Conservation (phyloP, 1,140 invertebrate species). For the Lepidurus arcticus region DNA sequence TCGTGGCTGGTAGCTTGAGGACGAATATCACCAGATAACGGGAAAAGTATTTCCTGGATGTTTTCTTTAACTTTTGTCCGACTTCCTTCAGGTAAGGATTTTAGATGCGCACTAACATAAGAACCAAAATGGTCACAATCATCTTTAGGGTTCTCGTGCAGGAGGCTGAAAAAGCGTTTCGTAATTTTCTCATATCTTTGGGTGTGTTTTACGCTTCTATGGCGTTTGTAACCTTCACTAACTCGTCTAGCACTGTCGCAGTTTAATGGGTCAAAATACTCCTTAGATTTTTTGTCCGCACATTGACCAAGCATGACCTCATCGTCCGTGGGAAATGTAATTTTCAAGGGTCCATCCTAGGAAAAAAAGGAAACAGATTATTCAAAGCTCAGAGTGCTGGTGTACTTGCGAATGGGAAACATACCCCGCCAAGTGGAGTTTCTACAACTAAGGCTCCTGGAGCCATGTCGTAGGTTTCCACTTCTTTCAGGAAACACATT, state of each 20-base stretch:
- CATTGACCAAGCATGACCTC: neutral
- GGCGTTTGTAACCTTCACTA: too few relatives aligned
- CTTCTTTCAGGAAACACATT: neutral
- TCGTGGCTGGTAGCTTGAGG: neutral
- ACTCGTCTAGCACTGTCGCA: neutral
- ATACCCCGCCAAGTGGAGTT: neutral
- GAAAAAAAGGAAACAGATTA: neutral
- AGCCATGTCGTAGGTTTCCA: neutral
- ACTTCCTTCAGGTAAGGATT: neutral
- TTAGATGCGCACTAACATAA: neutral
- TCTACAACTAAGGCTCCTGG: neutral
- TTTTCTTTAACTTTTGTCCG: neutral
- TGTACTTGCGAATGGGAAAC: neutral
- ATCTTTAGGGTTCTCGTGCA: neutral
- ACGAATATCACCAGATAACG: neutral
- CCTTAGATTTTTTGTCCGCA: neutral
- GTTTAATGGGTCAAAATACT: neutral
- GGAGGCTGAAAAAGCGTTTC: neutral
- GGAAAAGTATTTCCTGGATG: neutral
- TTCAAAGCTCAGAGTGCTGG: neutral
- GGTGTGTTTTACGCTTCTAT: neutral
- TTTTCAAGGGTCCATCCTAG: neutral
- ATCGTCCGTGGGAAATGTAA: neutral
- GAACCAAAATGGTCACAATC: slow-evolving; percentile 10
- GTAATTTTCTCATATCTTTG: neutral